Percentiles rank a stretch among this genome's conserved stretches.
These are phyloP conservation scores for Lycodopsis pacificus DNA, from an alignment of 2,797 vertebrate species.

Conservation along the genomic window DNA sequence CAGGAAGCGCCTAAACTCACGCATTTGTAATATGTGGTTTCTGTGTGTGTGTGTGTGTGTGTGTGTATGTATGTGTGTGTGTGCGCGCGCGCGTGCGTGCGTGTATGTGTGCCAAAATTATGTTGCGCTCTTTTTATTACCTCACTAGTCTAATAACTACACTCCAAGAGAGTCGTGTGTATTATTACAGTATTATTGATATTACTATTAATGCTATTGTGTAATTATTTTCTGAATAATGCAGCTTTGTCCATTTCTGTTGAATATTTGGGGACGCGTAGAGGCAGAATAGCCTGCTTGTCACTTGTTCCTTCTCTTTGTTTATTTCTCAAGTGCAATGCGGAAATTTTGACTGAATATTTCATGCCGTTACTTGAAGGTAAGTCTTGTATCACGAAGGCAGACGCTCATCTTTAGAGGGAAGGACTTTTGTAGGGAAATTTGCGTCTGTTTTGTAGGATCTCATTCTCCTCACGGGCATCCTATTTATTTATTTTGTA, in stretches of 20 bases:
- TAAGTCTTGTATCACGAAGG: constrained; percentile 92
- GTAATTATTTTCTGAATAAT: constrained; percentile 88
- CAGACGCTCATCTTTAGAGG: constrained; percentile 85
- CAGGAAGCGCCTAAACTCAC: constrained; percentile 99
- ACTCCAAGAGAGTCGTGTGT: constrained; percentile 84
- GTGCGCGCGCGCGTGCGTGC: constrained; percentile 25
- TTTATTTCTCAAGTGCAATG: constrained; percentile 85
- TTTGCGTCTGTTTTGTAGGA: constrained; percentile 75
- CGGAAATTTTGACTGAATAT: constrained; percentile 78
- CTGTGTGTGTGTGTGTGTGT: constrained; percentile 49
- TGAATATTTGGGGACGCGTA: constrained; percentile 78
- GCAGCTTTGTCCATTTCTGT: constrained; percentile 86
- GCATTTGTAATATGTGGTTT: constrained; percentile 93
- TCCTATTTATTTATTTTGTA: constrained; percentile 92
- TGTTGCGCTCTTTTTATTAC: constrained; percentile 92
- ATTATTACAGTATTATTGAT: constrained; percentile 89
- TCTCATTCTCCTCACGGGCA: constrained; percentile 78
- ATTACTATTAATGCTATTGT: constrained; percentile 89
- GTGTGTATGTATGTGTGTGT: constrained; percentile 42
- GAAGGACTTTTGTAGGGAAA: constrained; percentile 75
- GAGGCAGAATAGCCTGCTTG: constrained; percentile 72
- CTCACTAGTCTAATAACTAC: constrained; percentile 93
- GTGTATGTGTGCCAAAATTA: constrained; percentile 80
- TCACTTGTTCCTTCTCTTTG: constrained; percentile 67
- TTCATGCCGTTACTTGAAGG: constrained; percentile 93